Evolutionary conservation across 1,140 invertebrate species (phyloP).

Genomic region (Calycopis cecrops): DNA sequence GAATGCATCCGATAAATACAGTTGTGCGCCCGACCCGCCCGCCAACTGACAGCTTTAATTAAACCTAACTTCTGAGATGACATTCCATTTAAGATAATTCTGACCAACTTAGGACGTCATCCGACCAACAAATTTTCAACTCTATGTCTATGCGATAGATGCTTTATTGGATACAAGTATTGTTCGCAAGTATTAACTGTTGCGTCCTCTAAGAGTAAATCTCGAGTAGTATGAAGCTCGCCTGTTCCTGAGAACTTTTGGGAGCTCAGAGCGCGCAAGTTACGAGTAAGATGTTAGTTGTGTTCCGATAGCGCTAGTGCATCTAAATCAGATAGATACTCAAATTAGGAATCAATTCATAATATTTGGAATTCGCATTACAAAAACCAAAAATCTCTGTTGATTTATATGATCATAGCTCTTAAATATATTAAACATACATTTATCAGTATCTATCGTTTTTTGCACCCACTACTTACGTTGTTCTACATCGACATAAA

Average conservation of each 20-base stretch:
- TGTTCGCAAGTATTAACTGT: conserved; percentile 30
- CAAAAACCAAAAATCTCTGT: no score
- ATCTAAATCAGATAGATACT: neutral
- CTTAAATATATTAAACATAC: no score
- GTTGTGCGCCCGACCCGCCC: neutral
- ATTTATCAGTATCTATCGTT: no score
- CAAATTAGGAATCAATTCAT: neutral
- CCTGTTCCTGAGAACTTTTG: conserved; percentile 3
- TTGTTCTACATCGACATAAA: no score
- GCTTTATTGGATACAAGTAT: neutral
- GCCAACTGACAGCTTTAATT: conserved; percentile 54
- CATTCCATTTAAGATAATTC: conserved; percentile 51
- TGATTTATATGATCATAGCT: no score
- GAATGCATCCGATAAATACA: neutral
- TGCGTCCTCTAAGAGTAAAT: conserved; percentile 27
- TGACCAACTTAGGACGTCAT: conserved; percentile 21
- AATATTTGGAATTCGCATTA: no score
- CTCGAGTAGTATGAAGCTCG: neutral
- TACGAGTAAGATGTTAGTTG: neutral
- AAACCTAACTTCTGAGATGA: conserved; percentile 61
- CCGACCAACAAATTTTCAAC: conserved; percentile 17
- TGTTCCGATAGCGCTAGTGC: neutral
- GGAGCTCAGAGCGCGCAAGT: neutral
- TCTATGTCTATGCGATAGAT: conserved; percentile 25
- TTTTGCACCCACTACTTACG: no score